phyloP scores from a whole-genome alignment of 92 coral and sea anemone genomes.

The Pocillopora meandrina region DNA sequence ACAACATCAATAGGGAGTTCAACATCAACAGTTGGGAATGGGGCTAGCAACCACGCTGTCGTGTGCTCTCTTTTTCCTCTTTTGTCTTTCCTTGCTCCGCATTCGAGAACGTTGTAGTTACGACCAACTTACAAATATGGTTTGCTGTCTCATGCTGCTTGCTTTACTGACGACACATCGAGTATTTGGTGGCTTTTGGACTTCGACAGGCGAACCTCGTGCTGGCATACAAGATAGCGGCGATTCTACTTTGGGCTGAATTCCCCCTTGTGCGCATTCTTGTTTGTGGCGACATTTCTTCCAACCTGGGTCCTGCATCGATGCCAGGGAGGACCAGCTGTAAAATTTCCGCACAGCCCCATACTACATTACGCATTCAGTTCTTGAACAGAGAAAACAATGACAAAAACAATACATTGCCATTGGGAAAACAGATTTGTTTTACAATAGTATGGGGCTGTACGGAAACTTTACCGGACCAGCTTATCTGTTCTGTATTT shows the following conservation, averaged over 20 bases:
- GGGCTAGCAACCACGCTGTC: constrained; percentile 8
- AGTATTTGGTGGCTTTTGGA: constrained; percentile 21
- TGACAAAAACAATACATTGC: too few relatives aligned
- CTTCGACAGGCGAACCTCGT: constrained; percentile 12
- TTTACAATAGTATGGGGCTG: too few relatives aligned
- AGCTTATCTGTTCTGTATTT: constrained; percentile 22
- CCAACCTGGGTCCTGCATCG: constrained; percentile 29
- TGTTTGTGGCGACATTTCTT: constrained; percentile 20
- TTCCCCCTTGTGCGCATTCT: constrained; percentile 19
- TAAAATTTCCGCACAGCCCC: too few relatives aligned
- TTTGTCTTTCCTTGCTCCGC: constrained; percentile 3
- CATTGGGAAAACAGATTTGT: too few relatives aligned
- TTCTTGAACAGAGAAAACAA: too few relatives aligned
- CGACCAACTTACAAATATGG: constrained; percentile 1
- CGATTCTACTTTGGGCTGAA: constrained; percentile 24
- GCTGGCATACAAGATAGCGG: constrained; percentile 23
- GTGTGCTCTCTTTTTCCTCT: background rate
- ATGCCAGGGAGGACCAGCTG: too few relatives aligned
- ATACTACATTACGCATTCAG: too few relatives aligned
- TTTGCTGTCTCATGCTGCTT: background rate
- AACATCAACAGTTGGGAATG: background rate
- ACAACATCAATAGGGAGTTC: too few relatives aligned
- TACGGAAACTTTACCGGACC: background rate
- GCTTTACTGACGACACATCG: constrained; percentile 11
- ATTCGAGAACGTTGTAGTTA: background rate